Base-by-base conservation (phyloP, 2,797 vertebrate genomes). In the Onychomys torridus region DNA sequence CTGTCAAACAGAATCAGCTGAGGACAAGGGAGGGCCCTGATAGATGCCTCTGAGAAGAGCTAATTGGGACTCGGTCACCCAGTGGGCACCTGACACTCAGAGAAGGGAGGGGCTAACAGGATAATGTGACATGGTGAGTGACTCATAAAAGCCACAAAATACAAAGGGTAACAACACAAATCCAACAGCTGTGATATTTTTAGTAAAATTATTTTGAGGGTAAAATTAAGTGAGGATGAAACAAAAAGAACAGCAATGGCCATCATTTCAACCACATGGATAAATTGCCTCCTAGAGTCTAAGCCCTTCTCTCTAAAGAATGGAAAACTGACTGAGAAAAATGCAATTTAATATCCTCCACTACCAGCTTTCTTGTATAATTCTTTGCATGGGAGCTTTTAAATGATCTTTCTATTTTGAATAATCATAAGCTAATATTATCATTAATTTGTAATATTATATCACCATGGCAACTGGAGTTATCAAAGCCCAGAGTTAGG, bases 1-100 rank as follows among this genome's bases (percentile, higher is more conserved):
- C 97, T 98, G 97, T 98, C 97, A 96, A 89, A 93, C 34, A 75
- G 89, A 94, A 96, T 89, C 7, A 21, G 91, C 27, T 63, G 90
- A 97, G 93, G 89, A 89, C 96, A 96, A 88, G 49, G 91, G 79
- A 92, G 81, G 73, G 81, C 73, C 93, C 75, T 97, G 96, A 98
- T 96, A 98, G 84, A 93, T 96, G 95, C 89, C 97, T 91, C 83
- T 59, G 86, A 92, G 97, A 95, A 76, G 67, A 96, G 90, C 94
- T 98, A 98, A 98, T 95, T 97, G 93, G 93, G 91, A 95, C 65
- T 91, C 73, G 23, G 57, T 49, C 85, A 93, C 85, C 91, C 95
- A 94, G 23, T 49, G 83, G 78, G 52, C 61, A 25, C 84, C 55
- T 43, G 84, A 85, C 61, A 43, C n/a, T n/a, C 91, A 75, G 71